Evolutionary conservation across 2,113 vertebrate genomes (phyloP).

Genomic region (Struthio camelus): DNA sequence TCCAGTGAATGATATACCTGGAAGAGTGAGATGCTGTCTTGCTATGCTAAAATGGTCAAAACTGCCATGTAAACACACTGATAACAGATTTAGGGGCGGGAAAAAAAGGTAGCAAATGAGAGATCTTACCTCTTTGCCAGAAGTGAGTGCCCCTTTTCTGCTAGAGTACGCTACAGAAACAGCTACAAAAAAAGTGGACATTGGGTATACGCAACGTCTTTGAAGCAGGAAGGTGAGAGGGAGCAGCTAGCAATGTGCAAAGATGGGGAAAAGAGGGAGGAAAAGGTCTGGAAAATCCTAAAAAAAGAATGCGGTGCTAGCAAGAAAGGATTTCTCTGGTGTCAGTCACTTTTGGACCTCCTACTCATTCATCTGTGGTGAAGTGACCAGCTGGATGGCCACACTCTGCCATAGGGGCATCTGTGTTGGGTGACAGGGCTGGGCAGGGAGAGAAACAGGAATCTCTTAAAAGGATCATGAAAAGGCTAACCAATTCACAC

Average conservation of each 20-base stretch:
- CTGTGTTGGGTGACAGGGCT: not conserved
- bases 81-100: not conserved
- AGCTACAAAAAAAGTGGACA: not conserved
- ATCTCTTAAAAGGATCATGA: not conserved
- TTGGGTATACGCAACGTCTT: not conserved
- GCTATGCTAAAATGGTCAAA: not conserved
- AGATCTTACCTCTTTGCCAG: not conserved
- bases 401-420: not conserved
- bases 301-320: not conserved
- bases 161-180: not conserved
- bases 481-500: not conserved
- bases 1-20: not conserved
- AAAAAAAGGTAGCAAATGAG: not conserved
- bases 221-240: not conserved
- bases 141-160: not conserved
- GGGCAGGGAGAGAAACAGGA: not conserved
- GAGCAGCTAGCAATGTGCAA: not conserved
- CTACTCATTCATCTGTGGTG: not conserved
- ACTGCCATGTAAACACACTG: not conserved
- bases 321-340: not conserved
- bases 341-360: not conserved
- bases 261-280: not conserved
- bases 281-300: not conserved
- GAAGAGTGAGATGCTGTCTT: not conserved
- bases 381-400: not conserved